phyloP scores from a whole-genome alignment of 2,888 invertebrate species.

The Dryococelus australis region DNA sequence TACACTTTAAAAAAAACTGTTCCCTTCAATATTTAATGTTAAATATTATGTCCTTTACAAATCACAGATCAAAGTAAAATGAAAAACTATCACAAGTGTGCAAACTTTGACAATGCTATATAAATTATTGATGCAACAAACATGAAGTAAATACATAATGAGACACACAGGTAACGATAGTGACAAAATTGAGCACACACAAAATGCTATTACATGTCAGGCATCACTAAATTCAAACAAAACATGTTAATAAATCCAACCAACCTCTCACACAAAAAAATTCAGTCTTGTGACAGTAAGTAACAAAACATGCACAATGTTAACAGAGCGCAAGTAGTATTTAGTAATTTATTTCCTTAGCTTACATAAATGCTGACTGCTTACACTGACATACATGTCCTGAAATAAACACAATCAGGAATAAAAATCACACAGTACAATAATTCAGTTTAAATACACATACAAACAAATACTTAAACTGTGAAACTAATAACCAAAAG shows the following conservation, averaged over 20 bases:
- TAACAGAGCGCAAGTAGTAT: not conserved
- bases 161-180: not conserved
- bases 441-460: not conserved
- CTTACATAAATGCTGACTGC: slow-evolving; percentile 53
- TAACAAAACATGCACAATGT: not conserved
- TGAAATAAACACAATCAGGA: slow-evolving; percentile 52
- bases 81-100: not conserved
- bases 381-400: slow-evolving; percentile 60
- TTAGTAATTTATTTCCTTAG: slow-evolving; percentile 12
- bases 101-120: not conserved
- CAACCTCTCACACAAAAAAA: not conserved
- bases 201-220: not conserved
- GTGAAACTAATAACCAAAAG: not conserved
- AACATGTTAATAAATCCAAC: not conserved
- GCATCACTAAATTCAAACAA: not conserved
- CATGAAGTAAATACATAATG: not conserved
- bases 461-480: not conserved
- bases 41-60: slow-evolving; percentile 5
- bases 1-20: too few species aligned
- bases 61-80: not conserved
- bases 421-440: not conserved
- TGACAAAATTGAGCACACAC: not conserved
- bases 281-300: not conserved
- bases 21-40: too few species aligned
- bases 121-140: not conserved